Conservation (phyloP, 2,888 invertebrate species). For the Ornithoptera alexandrae region DNA sequence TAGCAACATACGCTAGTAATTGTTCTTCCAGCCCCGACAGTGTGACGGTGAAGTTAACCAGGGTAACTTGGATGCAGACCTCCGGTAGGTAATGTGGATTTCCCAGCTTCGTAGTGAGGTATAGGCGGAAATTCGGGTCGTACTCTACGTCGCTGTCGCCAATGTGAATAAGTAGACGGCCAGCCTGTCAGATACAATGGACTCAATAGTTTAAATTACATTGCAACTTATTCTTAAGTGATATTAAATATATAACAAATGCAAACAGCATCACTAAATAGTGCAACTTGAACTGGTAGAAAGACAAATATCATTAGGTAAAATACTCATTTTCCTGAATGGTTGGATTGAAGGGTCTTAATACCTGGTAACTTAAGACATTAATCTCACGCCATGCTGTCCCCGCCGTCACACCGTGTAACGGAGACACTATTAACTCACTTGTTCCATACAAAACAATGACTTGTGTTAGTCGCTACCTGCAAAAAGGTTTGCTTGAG, state of each 20-base stretch:
- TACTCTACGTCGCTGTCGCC: constrained; percentile 96
- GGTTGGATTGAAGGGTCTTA: too few species aligned
- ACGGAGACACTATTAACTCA: too few species aligned
- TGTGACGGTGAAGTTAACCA: constrained; percentile 96
- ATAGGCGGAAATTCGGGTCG: constrained; percentile 90
- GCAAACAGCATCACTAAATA: too few species aligned
- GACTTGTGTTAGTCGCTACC: constrained; percentile 56
- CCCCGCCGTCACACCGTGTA: too few species aligned
- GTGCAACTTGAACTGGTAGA: too few species aligned
- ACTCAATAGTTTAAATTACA: not conserved
- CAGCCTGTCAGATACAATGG: constrained; percentile 73
- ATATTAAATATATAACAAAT: too few species aligned
- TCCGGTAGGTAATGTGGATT: constrained; percentile 97
- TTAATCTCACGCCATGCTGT: too few species aligned
- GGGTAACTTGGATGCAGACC: constrained; percentile 93
- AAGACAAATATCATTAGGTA: too few species aligned
- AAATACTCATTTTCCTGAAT: too few species aligned
- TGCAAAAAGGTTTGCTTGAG: constrained; percentile 88
- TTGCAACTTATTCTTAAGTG: too few species aligned
- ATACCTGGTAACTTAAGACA: too few species aligned
- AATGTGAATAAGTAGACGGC: constrained; percentile 88
- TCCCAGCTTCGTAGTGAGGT: constrained; percentile 93
- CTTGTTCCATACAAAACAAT: too few species aligned
- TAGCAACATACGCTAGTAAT: constrained; percentile 86
- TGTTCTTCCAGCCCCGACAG: constrained; percentile 95